Base-by-base conservation (phyloP, 2,888 invertebrate species). In the Helleia helle region DNA sequence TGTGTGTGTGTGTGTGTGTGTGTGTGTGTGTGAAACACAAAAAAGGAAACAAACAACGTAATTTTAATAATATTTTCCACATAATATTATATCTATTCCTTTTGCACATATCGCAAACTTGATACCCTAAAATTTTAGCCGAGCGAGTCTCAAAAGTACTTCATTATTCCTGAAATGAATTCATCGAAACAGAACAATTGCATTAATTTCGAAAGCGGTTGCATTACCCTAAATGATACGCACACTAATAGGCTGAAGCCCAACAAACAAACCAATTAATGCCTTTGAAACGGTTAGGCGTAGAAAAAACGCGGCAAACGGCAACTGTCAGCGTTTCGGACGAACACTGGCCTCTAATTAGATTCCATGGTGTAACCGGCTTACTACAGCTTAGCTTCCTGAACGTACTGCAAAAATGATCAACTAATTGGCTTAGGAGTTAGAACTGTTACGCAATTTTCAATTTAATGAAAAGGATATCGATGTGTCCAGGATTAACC, bases 351-450 rank as follows among this genome's bases (percentile, higher is more conserved):
- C 74, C 75, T 79, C 79, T 83, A 81, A 83, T 81, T 83, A 81
- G 83, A 83, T 81, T 81, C 73, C 65, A 65, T 73, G 65, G 62
- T 64, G 71, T 79, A 81, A 76, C 77, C 72, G 79, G 81, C 79
- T 81, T 81, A 81, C 65, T 68, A 70, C 74, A 68, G 81, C 80
- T 83, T 73, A 80, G 71, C 70, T 62, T 65, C 62, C 61, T 62
- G 62, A 49, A 67, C 64, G 67, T 59, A 65, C 66, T 73, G 79
- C 71, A 81, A 81, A 83, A 80, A 79, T 80, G 74, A 73, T 70
- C 75, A 75, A 66, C 80, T 83, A 83, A 81, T 80, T 81, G 83
- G 83, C 81, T 81, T 80, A 81, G 74, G 70, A 73, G 71, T 71
- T 68, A 34, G 18, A 34, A 70, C 60, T 58, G 71, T 68, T 70